Evolutionary conservation across 2,797 vertebrate species (phyloP), one percentile per base, ranked within the genome.

Genomic region (Macropodus opercularis): DNA sequence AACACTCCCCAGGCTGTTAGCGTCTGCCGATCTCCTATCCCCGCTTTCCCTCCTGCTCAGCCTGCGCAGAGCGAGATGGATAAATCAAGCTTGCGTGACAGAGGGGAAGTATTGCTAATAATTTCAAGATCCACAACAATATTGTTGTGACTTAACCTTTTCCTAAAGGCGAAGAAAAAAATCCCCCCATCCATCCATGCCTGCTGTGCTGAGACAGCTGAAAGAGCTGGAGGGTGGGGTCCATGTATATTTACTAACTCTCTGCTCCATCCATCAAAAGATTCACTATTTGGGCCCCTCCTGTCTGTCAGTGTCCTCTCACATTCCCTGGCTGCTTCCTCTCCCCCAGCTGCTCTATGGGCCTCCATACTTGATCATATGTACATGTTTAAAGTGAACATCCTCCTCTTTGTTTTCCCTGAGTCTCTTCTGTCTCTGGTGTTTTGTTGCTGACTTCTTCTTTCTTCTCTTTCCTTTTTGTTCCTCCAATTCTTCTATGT

Each of bases 211-310:
- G 90, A 92, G 86, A 75, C 85, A 89, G 90, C 90, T 85, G 72
- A 88, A 89, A 84, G 67, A 69, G 69, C 83, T 23, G 49, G 77
- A 84, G 87, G 89, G 89, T 58, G 84, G 83, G 83, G 75, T 54
- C 86, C 87, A 91, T 92, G 90, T 92, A 91, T 93, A 92, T 93
- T 92, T 90, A 92, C 90, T 73, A 90, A 82, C 81, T 74, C 80
- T 54, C 49, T 14, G 71, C 81, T 86, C 84, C 83, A 93, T 92
- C 90, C 87, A 91, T 93, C 91, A 92, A 86, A 84, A 86, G 82
- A 74, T 77, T 69, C 72, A 72, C 68, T 56, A 72, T 66, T 72
- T 79, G 72, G 80, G 73, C 86, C 88, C 80, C 77, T 83, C 74
- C 81, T 87, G 90, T 89, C 90, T 83, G 68, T 92, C 89, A 90